phyloP scores from a whole-genome alignment of 2,797 vertebrate genomes.

The Pangasius larnaudii region DNA sequence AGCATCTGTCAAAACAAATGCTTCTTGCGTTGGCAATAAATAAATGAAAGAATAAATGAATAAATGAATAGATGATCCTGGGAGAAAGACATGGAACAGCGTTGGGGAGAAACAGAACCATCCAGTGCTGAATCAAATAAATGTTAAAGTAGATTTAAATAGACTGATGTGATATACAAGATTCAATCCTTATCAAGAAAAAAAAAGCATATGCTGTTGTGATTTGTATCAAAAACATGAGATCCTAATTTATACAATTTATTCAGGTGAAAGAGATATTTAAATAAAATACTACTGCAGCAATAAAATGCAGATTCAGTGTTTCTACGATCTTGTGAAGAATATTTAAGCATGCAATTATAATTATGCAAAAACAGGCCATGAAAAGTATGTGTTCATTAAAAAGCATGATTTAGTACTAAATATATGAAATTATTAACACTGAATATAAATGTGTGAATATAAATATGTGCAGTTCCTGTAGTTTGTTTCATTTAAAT shows the following conservation, averaged over 20 bases:
- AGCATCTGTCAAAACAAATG: slow-evolving; percentile 69
- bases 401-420: too few relatives aligned
- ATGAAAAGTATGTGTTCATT: neutral
- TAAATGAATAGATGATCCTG: slow-evolving; percentile 58
- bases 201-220: neutral
- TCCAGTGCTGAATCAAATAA: slow-evolving; percentile 25
- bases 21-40: slow-evolving; percentile 63
- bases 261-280: neutral
- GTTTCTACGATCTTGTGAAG: neutral
- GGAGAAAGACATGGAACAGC: slow-evolving; percentile 36
- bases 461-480: neutral
- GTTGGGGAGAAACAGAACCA: slow-evolving; percentile 27
- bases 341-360: neutral
- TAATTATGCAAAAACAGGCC: neutral
- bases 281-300: neutral
- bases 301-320: neutral
- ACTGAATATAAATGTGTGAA: neutral
- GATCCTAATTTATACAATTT: neutral
- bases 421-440: neutral
- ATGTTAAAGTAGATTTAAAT: slow-evolving; percentile 29
- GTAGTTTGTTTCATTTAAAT: neutral
- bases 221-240: slow-evolving; percentile 5
- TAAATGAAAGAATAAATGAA: slow-evolving; percentile 64
- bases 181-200: neutral
- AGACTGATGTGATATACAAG: slow-evolving; percentile 9